A percentile compares a stretch with the other conserved stretches of the same genome.
phyloP scores from a whole-genome alignment of 2,797 vertebrate genomes.

The Lutra lutra region DNA sequence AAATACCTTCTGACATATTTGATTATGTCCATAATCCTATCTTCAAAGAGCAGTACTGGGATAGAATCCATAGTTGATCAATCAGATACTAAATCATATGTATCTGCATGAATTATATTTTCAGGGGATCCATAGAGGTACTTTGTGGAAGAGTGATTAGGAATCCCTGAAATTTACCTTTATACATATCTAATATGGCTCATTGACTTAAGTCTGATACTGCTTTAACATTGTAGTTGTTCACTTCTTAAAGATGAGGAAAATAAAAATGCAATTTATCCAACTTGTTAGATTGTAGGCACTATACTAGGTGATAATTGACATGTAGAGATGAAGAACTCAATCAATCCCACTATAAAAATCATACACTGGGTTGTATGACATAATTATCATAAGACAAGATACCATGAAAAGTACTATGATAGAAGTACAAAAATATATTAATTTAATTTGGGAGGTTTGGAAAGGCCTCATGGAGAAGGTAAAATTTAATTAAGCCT shows the following conservation, averaged over 20 bases:
- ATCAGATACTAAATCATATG: not conserved
- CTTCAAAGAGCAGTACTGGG: not conserved
- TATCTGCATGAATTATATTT: not conserved
- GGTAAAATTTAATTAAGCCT: not conserved
- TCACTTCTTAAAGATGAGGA: not conserved
- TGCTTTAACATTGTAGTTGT: not conserved
- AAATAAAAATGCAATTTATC: conserved; percentile 20
- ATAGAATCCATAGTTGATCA: not conserved
- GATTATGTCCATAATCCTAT: not conserved
- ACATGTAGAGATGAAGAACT: not conserved
- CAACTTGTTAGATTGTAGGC: not conserved
- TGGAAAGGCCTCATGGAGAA: not conserved
- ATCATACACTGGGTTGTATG: not conserved
- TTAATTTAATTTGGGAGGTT: not conserved
- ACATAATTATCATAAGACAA: not conserved
- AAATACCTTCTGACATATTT: not conserved
- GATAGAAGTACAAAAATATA: not conserved
- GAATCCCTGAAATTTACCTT: conserved; percentile 7
- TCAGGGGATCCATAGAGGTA: not conserved
- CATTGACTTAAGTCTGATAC: not conserved
- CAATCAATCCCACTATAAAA: not conserved
- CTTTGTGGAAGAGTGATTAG: not conserved
- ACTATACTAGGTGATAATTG: not conserved
- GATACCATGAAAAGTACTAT: not conserved
- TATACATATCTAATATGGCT: not conserved